Evolutionary conservation across 2,113 vertebrate species (phyloP).

Genomic region (Hassar affinis): DNA sequence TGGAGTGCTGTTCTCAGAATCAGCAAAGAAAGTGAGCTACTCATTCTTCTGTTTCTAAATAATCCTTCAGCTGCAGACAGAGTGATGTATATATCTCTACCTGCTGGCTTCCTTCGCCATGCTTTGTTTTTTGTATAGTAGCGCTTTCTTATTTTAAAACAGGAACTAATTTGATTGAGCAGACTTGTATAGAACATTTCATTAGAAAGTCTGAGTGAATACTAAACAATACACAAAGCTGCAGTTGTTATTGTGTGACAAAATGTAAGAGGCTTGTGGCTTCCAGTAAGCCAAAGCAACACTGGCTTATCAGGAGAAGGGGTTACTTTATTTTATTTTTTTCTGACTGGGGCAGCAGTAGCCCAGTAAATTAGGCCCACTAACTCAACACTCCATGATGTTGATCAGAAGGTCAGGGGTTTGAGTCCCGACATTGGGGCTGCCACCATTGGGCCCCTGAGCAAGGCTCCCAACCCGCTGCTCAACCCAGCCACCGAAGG

Average conservation of each 20-base stretch:
- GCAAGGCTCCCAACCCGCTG: no score
- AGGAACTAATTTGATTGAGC: background rate
- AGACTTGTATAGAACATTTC: background rate
- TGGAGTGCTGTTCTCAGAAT: conserved; percentile 96
- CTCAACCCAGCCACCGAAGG: no score
- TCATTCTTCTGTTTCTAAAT: background rate
- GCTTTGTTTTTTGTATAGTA: background rate
- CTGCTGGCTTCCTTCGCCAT: background rate
- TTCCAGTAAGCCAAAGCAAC: background rate
- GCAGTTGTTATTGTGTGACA: no score
- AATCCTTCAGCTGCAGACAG: background rate
- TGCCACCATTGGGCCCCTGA: no score
- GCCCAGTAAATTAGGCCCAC: no score
- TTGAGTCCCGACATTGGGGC: no score
- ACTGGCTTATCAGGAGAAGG: background rate
- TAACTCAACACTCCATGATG: no score
- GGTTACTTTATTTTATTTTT: background rate
- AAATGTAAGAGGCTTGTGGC: background rate
- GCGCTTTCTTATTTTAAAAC: background rate
- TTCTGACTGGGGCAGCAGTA: background rate
- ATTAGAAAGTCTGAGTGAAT: background rate
- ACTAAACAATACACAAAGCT: background rate
- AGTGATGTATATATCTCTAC: background rate
- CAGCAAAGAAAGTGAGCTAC: conserved; percentile 88
- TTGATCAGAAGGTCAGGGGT: no score